Base-by-base conservation (phyloP, 2,888 invertebrate species). In the Bhutanitis thaidina region DNA sequence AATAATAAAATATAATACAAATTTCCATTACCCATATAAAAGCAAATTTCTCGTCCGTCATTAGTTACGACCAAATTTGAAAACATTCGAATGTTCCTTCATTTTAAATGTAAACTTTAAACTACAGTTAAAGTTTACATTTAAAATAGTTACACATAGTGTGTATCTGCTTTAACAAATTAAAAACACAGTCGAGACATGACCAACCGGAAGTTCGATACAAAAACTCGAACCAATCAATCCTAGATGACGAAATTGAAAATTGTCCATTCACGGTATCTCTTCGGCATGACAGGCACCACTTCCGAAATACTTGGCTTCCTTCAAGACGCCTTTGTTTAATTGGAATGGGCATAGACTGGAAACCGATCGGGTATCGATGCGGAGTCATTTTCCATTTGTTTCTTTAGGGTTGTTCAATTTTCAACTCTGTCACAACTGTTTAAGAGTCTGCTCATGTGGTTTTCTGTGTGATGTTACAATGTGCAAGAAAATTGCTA, bases 201-300 rank as follows among this genome's bases (percentile, higher is more conserved):
- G 68, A 69, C 66, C 67, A 64, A 69, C 79, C 82, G 88, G 88
- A 88, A 86, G 83, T 84, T 69, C 77, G 79, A 79, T 74, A 85
- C 78, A 84, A 84, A 83, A 83, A 82, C 74, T 67, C 67, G 58
- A 57, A 74, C 79, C 71, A 85, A 85, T 85, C 85, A 80, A 83
- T 75, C 77, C 67, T 74, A 81, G 80, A 80, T 74, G 73, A 74
- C 69, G 66, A 73, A 72, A 72, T 72, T 71, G 62, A 70, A 81
- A 82, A 70, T 77, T 75, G 80, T 69, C 74, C 66, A 74, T 69
- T 83, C 80, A 83, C 67, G 65, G 73, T 77, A 74, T 70, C 74
- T 75, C 34, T 12, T 12, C 34, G 13, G 7, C 27, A 27, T 27
- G 27, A 27, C 27, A 8, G 27, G 27, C 34, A 77, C 67, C 69